A percentile compares a stretch with the other conserved stretches of the same genome.
These are phyloP conservation scores for Cyclura pinguis DNA, from an alignment of 2,797 vertebrate species.

Conservation along the genomic window DNA sequence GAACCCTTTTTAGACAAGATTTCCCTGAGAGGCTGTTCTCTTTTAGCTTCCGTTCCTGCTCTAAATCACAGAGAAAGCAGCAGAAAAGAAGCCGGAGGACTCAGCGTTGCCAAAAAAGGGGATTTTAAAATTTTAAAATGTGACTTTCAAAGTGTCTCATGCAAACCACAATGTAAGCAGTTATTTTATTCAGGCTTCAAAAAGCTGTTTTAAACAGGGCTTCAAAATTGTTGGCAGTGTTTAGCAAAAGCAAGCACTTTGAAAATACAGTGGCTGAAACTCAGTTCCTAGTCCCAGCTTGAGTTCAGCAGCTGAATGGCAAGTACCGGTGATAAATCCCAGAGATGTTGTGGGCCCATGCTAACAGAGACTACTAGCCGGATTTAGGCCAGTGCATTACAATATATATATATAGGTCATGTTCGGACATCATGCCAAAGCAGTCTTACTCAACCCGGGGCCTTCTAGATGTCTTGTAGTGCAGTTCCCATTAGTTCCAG, in stretches of 20 bases:
- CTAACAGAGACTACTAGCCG: too few species aligned
- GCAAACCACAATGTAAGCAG: constrained; percentile 54
- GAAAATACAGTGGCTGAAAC: too few species aligned
- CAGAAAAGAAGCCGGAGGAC: background rate
- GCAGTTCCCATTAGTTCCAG: too few species aligned
- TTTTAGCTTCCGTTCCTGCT: constrained; percentile 20
- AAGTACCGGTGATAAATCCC: too few species aligned
- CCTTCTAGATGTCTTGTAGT: too few species aligned
- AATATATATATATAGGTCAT: too few species aligned
- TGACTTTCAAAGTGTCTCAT: constrained; percentile 48
- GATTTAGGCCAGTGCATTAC: too few species aligned
- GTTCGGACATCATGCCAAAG: too few species aligned
- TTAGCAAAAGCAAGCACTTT: too few species aligned
- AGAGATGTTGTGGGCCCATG: too few species aligned
- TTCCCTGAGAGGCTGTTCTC: background rate
- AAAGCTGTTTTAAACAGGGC: background rate
- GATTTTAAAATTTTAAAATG: constrained; percentile 21
- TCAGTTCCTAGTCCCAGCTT: background rate
- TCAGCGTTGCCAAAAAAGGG: background rate
- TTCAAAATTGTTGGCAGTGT: background rate
- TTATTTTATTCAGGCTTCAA: constrained; percentile 54
- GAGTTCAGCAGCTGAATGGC: background rate
- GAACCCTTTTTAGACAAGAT: background rate
- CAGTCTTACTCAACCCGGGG: too few species aligned
- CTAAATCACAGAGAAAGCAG: constrained; percentile 32